Evolutionary conservation across 2,797 vertebrate genomes (phyloP).

Genomic region (Sciurus vulgaris): DNA sequence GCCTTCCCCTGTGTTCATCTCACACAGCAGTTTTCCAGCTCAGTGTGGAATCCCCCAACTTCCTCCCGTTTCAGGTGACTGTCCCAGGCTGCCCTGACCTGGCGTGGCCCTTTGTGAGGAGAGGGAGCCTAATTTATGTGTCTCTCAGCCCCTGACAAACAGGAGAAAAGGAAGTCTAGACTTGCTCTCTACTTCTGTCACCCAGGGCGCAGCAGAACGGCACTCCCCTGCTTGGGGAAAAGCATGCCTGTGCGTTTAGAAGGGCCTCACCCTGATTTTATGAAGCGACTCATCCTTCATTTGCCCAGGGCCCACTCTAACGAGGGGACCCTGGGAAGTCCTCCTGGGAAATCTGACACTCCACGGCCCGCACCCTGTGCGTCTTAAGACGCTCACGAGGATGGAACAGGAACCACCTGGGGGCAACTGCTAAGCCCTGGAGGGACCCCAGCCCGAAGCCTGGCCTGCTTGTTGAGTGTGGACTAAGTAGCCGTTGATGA

Average conservation of each 20-base stretch:
- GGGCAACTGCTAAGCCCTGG: fast-evolving
- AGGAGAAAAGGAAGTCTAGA: neutral
- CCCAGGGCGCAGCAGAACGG: neutral
- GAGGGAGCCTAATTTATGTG: neutral
- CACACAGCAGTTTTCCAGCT: neutral
- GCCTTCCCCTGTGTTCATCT: fast-evolving
- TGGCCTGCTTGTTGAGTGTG: fast-evolving
- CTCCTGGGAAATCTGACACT: neutral
- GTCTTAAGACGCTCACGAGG: neutral
- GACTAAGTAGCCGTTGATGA: fast-evolving
- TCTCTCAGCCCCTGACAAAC: neutral
- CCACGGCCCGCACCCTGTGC: neutral
- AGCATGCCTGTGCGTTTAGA: neutral
- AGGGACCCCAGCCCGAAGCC: fast-evolving
- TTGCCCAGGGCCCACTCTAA: neutral
- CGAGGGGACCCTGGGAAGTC: neutral
- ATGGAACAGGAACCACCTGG: fast-evolving
- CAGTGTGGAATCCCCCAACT: fast-evolving
- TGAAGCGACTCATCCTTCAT: neutral
- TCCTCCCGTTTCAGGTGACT: fast-evolving
- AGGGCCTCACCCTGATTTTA: neutral
- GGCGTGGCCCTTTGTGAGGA: fast-evolving
- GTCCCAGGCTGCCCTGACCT: neutral
- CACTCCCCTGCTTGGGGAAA: neutral
- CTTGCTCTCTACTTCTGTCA: neutral